Evolutionary conservation across 2,113 vertebrate genomes (phyloP).

Genomic region (Seriola aureovittata): DNA sequence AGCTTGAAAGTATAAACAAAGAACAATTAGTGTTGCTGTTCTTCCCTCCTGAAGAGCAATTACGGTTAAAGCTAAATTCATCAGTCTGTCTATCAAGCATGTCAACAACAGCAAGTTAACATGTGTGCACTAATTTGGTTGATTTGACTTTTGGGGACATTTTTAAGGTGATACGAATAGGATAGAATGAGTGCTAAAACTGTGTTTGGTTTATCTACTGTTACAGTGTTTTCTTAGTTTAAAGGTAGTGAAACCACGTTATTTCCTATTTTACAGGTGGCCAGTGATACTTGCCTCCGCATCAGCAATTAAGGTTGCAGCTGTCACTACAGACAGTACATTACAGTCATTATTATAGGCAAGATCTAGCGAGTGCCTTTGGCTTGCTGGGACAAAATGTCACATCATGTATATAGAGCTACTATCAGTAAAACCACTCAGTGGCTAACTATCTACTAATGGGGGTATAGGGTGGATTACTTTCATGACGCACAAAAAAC

Average conservation of each 20-base stretch:
- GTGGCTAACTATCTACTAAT: conserved; percentile 8
- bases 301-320: conserved; percentile 7
- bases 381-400: conserved; percentile 14
- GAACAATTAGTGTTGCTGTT: neutral
- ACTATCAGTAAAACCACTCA: conserved; percentile 14
- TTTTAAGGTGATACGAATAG: neutral
- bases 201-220: neutral
- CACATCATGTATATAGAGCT: conserved; percentile 7
- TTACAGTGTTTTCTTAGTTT: neutral
- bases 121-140: neutral
- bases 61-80: neutral
- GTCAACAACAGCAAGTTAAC: neutral
- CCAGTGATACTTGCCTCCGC: conserved; percentile 4
- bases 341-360: conserved; percentile 6
- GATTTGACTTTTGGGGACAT: neutral
- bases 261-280: conserved; percentile 48
- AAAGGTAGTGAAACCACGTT: conserved; percentile 26
- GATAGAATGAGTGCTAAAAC: neutral
- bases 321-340: conserved; percentile 12
- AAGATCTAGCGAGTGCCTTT: neutral
- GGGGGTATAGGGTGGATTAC: conserved; percentile 17
- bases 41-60: neutral
- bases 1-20: neutral
- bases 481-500: conserved; percentile 35
- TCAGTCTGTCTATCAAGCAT: neutral